Base-by-base conservation (phyloP, 2,888 invertebrate species). In the Autographa pulchrina region DNA sequence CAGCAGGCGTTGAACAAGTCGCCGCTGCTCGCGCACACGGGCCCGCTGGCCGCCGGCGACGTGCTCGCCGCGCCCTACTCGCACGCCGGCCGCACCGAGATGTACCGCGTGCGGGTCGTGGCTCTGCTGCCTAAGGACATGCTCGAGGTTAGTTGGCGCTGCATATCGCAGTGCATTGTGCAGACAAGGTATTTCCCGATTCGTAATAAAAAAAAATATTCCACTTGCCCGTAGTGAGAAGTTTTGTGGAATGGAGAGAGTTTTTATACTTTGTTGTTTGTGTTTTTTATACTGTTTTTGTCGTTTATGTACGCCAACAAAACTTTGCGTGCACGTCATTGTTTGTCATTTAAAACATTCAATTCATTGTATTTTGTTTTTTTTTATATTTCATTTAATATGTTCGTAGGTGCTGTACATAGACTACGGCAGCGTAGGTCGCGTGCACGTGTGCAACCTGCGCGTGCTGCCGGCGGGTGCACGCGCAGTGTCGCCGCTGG, bases 401-500 rank as follows among this genome's bases (percentile, higher is more conserved):
- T 16, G 13, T 43, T 7, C 48, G 0, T 89, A 97, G 97, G 97
- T 98, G 6, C 95, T 97, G 65, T 98, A 97, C 89, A 96, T 99
- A 65, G 99, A 99, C 93, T 97, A 96, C 90, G 99, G 99, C 18
- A 97, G 97, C 82, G 93, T 89, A 20, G 96, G 92, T 0, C 91
- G 93, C 58, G 92, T 97, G 43, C 86, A 89, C 65, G 79, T 88
- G 65, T 85, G 92, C 63, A 94, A 96, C 71, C 80, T 97, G 56
- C 96, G 95, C 65, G 87, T 91, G 0, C 84, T 96, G 67, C 92
- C 93, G 3, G 18, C 8, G 4, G 89, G 89, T 76, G 77, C 68
- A 75, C 83, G 90, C 0, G 65, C 83, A 83, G n/a, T 94, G 59
- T 96, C 97, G 41, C 97, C 97, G 54, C 86, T 90, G 9, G 88